These are phyloP conservation scores for Leptatherina wallacei DNA, from an alignment of 2,797 vertebrate species.

Conservation along the genomic window DNA sequence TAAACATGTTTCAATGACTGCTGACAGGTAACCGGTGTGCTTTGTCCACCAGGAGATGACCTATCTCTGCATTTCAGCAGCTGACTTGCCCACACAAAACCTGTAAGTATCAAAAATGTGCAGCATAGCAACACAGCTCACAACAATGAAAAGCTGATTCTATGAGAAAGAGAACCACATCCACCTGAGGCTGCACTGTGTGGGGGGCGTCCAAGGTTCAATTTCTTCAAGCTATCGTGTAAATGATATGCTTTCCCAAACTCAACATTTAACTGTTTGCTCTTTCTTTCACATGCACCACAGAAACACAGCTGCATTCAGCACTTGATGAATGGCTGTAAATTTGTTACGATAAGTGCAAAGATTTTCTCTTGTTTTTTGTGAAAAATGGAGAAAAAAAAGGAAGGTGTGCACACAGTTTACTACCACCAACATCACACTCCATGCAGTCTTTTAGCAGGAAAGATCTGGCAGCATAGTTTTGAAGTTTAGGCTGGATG, in stretches of 20 bases:
- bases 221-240: constrained; percentile 54
- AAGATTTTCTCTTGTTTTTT: constrained; percentile 12
- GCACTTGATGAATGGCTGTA: constrained; percentile 2
- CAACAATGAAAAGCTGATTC: constrained; percentile 39
- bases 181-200: constrained; percentile 49
- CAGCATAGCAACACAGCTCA: constrained; percentile 37
- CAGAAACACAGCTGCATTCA: constrained; percentile 9
- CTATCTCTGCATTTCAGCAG: constrained; percentile 95
- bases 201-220: constrained; percentile 65
- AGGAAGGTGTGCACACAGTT: neutral
- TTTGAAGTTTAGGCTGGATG: too few relatives aligned
- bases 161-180: constrained; percentile 19
- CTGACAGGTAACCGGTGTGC: constrained; percentile 47
- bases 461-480: neutral
- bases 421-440: constrained; percentile 27
- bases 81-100: constrained; percentile 94
- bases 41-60: constrained; percentile 90
- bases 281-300: constrained; percentile 22
- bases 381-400: neutral
- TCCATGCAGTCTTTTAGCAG: neutral
- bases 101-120: constrained; percentile 88
- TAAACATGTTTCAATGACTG: constrained; percentile 25
- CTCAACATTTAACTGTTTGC: constrained; percentile 40
- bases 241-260: constrained; percentile 60
- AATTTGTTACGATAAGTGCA: neutral